A percentile compares a stretch with the other conserved stretches of the same genome.
Evolutionary conservation across 2,113 vertebrate genomes (phyloP).

Genomic region (Sitta europaea): DNA sequence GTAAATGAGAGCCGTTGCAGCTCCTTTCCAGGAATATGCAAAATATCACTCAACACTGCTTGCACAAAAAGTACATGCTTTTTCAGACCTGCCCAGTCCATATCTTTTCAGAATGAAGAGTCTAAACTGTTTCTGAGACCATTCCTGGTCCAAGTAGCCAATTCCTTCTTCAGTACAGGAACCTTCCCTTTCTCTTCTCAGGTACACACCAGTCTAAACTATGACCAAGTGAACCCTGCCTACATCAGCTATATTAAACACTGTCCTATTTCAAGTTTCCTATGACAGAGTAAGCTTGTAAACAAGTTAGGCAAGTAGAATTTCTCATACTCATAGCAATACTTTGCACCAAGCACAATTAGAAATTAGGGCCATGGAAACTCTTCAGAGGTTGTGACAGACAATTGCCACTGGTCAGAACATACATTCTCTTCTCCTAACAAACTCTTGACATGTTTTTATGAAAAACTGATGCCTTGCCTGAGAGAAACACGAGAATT

Average conservation of each 20-base stretch:
- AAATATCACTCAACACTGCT: too few species aligned
- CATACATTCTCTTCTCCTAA: neutral
- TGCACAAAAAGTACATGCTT: neutral
- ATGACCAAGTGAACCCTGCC: fast-evolving
- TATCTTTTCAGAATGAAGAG: neutral
- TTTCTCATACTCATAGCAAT: neutral
- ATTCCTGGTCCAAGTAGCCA: neutral
- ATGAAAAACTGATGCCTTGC: neutral
- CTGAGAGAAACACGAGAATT: neutral
- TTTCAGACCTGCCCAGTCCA: neutral
- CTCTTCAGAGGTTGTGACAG: neutral
- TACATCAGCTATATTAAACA: neutral
- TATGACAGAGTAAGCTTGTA: neutral
- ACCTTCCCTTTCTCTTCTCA: neutral
- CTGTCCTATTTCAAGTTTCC: neutral
- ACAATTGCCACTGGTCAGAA: neutral
- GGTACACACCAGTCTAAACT: neutral
- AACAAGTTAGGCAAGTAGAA: neutral
- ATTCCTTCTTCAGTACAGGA: neutral
- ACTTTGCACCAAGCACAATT: neutral
- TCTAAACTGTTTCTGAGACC: neutral
- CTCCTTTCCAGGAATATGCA: neutral
- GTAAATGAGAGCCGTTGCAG: neutral
- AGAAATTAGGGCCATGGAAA: neutral
- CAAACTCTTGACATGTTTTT: neutral